phyloP scores from a whole-genome alignment of 64 coral and sea anemone species.

The Stylophora pistillata region DNA sequence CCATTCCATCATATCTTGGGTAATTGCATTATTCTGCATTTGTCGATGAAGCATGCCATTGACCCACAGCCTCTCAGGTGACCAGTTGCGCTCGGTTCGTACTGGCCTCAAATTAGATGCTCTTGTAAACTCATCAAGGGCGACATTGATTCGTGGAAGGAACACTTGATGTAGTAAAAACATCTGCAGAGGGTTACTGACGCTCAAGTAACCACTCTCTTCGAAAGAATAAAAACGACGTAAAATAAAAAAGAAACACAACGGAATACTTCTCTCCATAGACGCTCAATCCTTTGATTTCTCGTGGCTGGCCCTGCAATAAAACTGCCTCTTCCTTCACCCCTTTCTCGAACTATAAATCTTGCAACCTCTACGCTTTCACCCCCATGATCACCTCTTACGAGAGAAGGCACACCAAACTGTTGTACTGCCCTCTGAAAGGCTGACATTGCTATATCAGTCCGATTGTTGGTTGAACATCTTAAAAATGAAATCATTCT shows the following conservation, averaged over 20 bases:
- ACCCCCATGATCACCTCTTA: neutral
- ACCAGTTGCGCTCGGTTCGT: conserved; percentile 16
- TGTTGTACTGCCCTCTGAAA: too few species aligned
- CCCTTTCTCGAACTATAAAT: conserved; percentile 21
- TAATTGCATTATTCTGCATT: too few species aligned
- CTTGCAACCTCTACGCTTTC: neutral
- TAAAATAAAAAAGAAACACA: conserved; percentile 37
- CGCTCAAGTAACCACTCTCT: neutral
- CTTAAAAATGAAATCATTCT: too few species aligned
- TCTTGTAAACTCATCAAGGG: conserved; percentile 1
- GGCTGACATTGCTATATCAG: too few species aligned
- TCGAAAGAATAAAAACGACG: neutral
- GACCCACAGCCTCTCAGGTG: neutral
- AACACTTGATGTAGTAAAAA: conserved; percentile 16
- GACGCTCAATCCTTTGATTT: conserved; percentile 22
- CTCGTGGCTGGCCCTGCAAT: neutral
- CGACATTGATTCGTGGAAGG: conserved; percentile 24
- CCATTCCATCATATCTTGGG: too few species aligned
- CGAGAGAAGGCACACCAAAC: too few species aligned
- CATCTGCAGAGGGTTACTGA: neutral
- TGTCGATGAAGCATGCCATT: conserved; percentile 33
- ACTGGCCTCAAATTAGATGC: conserved; percentile 1
- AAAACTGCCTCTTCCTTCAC: conserved; percentile 30
- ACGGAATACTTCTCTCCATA: conserved; percentile 23
- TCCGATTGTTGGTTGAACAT: too few species aligned